Evolutionary conservation across 2,888 invertebrate genomes (phyloP).

Genomic region (Epistrophe grossulariae): DNA sequence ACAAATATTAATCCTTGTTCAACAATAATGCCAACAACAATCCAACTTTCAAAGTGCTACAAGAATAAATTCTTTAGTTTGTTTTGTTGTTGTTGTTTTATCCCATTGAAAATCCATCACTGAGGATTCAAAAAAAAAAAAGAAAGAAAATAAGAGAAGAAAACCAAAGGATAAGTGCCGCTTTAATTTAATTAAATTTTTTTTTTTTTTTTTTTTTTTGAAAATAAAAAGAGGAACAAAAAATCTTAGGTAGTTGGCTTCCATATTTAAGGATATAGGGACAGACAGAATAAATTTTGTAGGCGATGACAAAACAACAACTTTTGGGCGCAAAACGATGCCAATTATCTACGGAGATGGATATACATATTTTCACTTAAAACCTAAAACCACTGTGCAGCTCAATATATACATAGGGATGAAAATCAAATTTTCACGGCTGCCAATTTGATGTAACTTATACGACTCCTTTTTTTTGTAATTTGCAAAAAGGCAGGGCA

Average conservation of each 20-base stretch:
- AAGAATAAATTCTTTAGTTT: slow-evolving; percentile 52
- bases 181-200: slow-evolving; percentile 21
- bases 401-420: slow-evolving; percentile 13
- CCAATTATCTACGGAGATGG: slow-evolving; percentile 74
- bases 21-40: slow-evolving; percentile 54
- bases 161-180: slow-evolving; percentile 75
- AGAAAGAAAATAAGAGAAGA: neutral
- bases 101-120: slow-evolving; percentile 60
- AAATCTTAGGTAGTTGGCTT: slow-evolving; percentile 28
- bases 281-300: slow-evolving; percentile 20
- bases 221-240: slow-evolving; percentile 18
- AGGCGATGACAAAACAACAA: slow-evolving; percentile 69
- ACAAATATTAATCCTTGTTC: slow-evolving; percentile 75
- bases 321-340: slow-evolving; percentile 72
- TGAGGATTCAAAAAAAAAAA: slow-evolving; percentile 43
- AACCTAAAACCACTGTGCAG: slow-evolving; percentile 32
- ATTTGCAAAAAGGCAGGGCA: slow-evolving; percentile 37
- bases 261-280: neutral
- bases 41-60: slow-evolving; percentile 10
- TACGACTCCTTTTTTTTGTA: slow-evolving; percentile 61
- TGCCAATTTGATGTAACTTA: slow-evolving; percentile 76
- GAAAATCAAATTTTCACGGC: slow-evolving; percentile 74
- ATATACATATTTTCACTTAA: slow-evolving; percentile 58
- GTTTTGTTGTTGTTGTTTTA: slow-evolving; percentile 61
- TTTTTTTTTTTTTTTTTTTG: slow-evolving; percentile 11